These are phyloP conservation scores for Salarias fasciatus DNA, from an alignment of 2,797 vertebrate species.

Conservation along the genomic window DNA sequence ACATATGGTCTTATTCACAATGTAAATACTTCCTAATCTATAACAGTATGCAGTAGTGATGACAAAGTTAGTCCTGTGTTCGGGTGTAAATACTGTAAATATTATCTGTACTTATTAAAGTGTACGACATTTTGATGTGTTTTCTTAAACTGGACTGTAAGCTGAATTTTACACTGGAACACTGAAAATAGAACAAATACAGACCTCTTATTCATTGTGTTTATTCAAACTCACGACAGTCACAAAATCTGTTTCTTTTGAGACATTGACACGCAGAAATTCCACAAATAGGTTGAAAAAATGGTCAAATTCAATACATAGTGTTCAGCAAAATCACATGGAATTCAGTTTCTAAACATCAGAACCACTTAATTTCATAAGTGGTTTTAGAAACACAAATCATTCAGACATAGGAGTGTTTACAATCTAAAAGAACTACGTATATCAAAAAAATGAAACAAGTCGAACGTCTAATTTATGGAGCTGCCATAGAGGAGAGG, in stretches of 20 bases:
- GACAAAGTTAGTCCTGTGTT: slow-evolving; percentile 69
- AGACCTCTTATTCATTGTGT: slow-evolving; percentile 19
- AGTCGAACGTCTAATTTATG: no score
- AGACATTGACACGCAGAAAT: no score
- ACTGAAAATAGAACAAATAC: slow-evolving; percentile 24
- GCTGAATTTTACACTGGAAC: slow-evolving; percentile 56
- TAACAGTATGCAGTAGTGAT: slow-evolving; percentile 71
- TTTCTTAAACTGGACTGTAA: slow-evolving; percentile 73
- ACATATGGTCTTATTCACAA: slow-evolving; percentile 65
- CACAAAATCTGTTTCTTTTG: no score
- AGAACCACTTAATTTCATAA: no score
- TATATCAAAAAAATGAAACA: no score
- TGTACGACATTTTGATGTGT: slow-evolving; percentile 79
- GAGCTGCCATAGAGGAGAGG: no score
- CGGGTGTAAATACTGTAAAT: slow-evolving; percentile 84
- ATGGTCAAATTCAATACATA: no score
- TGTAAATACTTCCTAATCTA: slow-evolving; percentile 74
- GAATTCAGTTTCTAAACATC: no score
- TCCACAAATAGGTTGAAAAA: no score
- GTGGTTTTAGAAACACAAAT: no score
- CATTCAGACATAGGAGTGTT: no score
- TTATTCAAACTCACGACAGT: slow-evolving; percentile 1
- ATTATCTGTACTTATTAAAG: slow-evolving; percentile 81
- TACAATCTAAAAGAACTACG: no score
- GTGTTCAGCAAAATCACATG: slow-evolving; percentile 28